Conservation (phyloP, 2,797 vertebrate genomes). For the Melanogrammus aeglefinus region DNA sequence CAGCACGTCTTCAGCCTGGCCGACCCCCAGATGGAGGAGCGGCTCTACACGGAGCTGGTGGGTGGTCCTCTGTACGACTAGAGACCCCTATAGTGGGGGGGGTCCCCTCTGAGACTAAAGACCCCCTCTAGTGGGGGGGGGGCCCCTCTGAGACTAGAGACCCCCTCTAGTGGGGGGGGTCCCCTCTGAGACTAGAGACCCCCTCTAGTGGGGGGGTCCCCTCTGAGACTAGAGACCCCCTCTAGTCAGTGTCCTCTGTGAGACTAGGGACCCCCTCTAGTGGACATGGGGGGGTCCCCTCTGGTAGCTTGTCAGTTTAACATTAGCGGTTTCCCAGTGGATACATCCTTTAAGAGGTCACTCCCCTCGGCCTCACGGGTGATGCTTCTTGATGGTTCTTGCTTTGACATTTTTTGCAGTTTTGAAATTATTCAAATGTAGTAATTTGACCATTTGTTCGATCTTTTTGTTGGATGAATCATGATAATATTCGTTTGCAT, state of each 20-base stretch:
- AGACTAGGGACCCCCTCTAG: no score
- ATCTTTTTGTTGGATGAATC: not conserved
- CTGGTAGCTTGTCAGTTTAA: no score
- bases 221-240: no score
- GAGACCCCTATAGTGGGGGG: no score
- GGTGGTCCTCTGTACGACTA: conserved; percentile 40
- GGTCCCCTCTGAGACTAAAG: no score
- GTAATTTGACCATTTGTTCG: not conserved
- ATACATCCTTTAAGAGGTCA: not conserved
- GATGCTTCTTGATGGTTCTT: no score
- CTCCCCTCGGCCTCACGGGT: no score
- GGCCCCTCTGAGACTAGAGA: not conserved
- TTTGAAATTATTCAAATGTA: not conserved
- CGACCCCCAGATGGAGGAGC: conserved; percentile 71
- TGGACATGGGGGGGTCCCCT: no score
- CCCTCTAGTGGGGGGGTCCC: no score
- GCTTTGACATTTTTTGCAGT: not conserved
- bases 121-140: no score
- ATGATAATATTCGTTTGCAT: not conserved
- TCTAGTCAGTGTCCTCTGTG: no score
- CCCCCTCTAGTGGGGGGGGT: no score
- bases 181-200: not conserved
- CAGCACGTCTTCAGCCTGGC: conserved; percentile 73
- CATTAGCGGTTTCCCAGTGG: not conserved
- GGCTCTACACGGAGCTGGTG: conserved; percentile 77